A percentile compares a stretch with the other conserved stretches of the same genome.
phyloP scores from a whole-genome alignment of 2,797 vertebrate genomes.

The Enteromius anoplus region DNA sequence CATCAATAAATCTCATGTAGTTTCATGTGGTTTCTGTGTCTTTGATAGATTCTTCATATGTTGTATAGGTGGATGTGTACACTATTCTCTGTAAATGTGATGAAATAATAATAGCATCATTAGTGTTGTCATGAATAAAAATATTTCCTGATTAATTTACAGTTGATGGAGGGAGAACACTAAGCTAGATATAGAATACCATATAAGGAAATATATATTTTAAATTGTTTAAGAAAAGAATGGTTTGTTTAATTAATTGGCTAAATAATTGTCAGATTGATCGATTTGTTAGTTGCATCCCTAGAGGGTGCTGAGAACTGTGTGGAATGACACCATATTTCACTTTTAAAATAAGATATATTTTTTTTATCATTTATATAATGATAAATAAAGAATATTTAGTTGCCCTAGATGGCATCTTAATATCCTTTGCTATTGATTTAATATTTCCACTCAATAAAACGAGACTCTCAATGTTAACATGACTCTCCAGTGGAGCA shows the following conservation, averaged over 20 bases:
- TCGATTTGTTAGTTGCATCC: not conserved
- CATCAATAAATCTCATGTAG: not conserved
- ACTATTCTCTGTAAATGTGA: not conserved
- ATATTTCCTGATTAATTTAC: not conserved
- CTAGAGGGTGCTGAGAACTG: not conserved
- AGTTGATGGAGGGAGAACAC: not conserved
- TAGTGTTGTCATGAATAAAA: not conserved
- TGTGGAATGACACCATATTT: not conserved
- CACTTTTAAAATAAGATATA: not conserved
- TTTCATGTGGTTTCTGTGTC: not conserved
- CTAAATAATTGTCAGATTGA: not conserved
- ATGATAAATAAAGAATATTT: not conserved
- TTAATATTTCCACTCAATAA: slow-evolving; percentile 49
- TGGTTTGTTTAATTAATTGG: not conserved
- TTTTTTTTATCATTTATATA: not conserved
- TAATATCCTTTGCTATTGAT: slow-evolving; percentile 28
- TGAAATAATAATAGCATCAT: not conserved
- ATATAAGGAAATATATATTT: not conserved
- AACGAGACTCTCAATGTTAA: slow-evolving; percentile 22
- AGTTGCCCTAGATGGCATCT: not conserved
- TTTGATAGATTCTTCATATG: not conserved
- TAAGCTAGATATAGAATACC: not conserved
- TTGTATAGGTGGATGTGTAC: not conserved
- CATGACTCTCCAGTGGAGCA: slow-evolving; percentile 16
- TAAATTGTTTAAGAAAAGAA: not conserved